Conservation (phyloP, 2,888 invertebrate species). For the Laothoe populi region DNA sequence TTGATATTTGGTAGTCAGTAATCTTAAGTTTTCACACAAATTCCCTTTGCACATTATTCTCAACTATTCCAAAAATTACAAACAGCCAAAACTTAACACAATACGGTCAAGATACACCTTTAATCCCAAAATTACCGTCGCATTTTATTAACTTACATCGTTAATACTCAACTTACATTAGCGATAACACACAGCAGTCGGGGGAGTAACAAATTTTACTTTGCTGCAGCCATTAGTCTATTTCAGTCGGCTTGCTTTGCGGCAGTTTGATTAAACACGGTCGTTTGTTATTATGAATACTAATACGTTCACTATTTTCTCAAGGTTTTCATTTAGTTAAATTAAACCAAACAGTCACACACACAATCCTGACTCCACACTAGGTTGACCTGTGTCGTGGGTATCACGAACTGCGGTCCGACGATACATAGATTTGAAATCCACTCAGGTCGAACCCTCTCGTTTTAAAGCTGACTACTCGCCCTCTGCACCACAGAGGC, state of each 20-base stretch:
- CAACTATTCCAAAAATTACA: background rate
- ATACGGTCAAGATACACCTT: background rate
- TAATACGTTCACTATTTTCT: slow-evolving; percentile 11
- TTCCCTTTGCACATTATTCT: no score
- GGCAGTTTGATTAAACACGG: slow-evolving; percentile 35
- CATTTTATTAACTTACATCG: slow-evolving; percentile 26
- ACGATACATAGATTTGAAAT: no score
- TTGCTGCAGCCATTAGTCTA: slow-evolving; percentile 38
- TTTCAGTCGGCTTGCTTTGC: slow-evolving; percentile 33
- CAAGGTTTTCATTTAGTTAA: slow-evolving; percentile 14
- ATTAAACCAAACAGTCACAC: no score
- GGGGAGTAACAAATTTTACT: slow-evolving; percentile 37
- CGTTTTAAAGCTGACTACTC: no score
- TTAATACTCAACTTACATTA: slow-evolving; percentile 32
- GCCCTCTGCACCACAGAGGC: no score
- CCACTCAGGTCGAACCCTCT: no score
- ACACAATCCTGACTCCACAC: no score
- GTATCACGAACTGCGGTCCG: no score
- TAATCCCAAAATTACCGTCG: slow-evolving; percentile 1
- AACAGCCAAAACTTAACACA: background rate
- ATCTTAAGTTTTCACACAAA: no score
- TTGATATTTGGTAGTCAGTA: no score
- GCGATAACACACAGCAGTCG: slow-evolving; percentile 32
- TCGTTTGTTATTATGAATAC: slow-evolving; percentile 29
- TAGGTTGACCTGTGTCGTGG: no score